These are phyloP conservation scores for Aelia acuminata DNA, from an alignment of 2,888 invertebrate species.

Conservation along the genomic window DNA sequence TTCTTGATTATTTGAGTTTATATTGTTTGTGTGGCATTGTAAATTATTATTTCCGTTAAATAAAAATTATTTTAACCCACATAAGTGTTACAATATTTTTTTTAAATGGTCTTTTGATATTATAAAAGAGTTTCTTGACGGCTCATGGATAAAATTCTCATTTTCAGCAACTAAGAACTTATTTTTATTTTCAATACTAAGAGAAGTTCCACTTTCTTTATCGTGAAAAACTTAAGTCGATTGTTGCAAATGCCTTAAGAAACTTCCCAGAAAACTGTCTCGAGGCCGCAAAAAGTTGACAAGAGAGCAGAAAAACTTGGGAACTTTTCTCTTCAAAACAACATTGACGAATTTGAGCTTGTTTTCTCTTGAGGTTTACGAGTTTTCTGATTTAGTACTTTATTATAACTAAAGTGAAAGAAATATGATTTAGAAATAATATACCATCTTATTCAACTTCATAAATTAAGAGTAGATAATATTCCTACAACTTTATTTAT, in stretches of 20 bases:
- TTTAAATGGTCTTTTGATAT: background rate
- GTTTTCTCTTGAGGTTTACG: slow-evolving; percentile 1
- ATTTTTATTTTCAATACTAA: slow-evolving; percentile 1
- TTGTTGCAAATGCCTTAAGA: slow-evolving; percentile 9
- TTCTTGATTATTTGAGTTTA: too few relatives aligned
- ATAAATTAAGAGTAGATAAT: too few relatives aligned
- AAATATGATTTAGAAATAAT: background rate
- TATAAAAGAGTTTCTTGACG: background rate
- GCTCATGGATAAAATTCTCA: background rate
- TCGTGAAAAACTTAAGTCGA: slow-evolving; percentile 17
- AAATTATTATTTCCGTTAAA: too few relatives aligned
- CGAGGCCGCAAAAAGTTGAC: slow-evolving; percentile 5
- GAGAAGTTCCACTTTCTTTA: slow-evolving; percentile 12
- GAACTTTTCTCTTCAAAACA: slow-evolving; percentile 38
- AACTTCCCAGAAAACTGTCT: background rate
- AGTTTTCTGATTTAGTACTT: slow-evolving; percentile 7
- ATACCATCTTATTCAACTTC: too few relatives aligned
- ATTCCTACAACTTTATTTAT: too few relatives aligned
- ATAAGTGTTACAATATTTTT: too few relatives aligned
- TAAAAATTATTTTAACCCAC: background rate
- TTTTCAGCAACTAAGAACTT: background rate
- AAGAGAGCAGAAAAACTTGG: slow-evolving; percentile 10
- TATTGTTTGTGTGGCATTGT: too few relatives aligned
- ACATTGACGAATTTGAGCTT: slow-evolving; percentile 4
- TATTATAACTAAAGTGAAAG: background rate